Evolutionary conservation across 2,888 invertebrate genomes (phyloP), one percentile per base, ranked within the genome.

Genomic region (Seira ritae): DNA sequence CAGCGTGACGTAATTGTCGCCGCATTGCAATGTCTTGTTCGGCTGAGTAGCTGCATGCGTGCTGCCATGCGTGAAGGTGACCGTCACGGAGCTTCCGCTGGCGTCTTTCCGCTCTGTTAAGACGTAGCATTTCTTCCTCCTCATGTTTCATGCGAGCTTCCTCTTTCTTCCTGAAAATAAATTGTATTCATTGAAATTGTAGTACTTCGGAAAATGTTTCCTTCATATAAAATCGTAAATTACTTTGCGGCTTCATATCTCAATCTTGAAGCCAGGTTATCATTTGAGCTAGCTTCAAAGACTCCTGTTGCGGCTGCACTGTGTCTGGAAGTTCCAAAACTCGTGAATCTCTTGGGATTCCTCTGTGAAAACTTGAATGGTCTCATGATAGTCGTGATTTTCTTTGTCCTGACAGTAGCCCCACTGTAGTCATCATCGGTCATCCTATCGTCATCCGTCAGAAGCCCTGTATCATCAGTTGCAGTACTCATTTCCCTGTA

Each of bases 201-300:
- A 50, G 15, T 50, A 50, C 15, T 12, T 50, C 50, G 15, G 15
- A 50, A 50, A 12, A 50, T 50, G 10, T 12, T 50, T 50, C 10
- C 50, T 67, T 67, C 22, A n/a, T n/a, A n/a, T n/a, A n/a, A 37
- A 22, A 24, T 80, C 31, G 0, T 23, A 62, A 2, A 55, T 66
- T 70, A 88, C 88, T 85, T 89, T 55, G 89, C 83, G 1, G 86
- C 86, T 79, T 89, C 85, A 62, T 87, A 84, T 77, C 89, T 68
- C 20, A 89, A 75, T 24, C 85, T 78, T 1, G 88, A 88, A 2
- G 89, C 89, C 60, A 85, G 75, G 69, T 89, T 89, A 46, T 89
- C 89, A 70, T 87, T 87, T 0, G 89, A 86, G 10, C 88, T 89
- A 8, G 87, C 74, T 80, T 89, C 89, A 81, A 89, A 89, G 0